Percentiles rank a stretch among this genome's conserved stretches.
Conservation (phyloP, 2,797 vertebrate genomes). For the Muscicapa striata region DNA sequence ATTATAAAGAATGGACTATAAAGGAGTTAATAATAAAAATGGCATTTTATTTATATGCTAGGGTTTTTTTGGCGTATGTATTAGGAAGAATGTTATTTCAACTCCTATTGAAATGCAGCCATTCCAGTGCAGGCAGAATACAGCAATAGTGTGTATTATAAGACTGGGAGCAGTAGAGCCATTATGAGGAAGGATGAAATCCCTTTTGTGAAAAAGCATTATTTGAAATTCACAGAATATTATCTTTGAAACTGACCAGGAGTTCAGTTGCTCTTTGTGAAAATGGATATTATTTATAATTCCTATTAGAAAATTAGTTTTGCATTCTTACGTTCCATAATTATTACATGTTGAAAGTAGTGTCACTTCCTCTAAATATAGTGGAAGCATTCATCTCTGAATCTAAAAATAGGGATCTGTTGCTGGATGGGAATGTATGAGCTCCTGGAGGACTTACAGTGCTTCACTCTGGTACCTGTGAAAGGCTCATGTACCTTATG, state of each 20-base stretch:
- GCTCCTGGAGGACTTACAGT: not conserved
- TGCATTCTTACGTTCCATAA: not conserved
- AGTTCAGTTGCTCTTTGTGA: not conserved
- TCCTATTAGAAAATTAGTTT: not conserved
- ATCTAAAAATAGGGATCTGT: not conserved
- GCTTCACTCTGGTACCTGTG: not conserved
- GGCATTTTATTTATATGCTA: not conserved
- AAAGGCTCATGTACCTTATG: not conserved
- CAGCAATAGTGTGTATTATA: not conserved
- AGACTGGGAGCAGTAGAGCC: not conserved
- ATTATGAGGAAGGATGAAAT: constrained; percentile 17
- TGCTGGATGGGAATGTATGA: not conserved
- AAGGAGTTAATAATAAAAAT: not conserved
- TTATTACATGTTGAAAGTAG: not conserved
- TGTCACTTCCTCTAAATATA: not conserved
- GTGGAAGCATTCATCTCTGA: not conserved
- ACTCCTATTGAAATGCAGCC: not conserved
- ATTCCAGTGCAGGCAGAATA: not conserved
- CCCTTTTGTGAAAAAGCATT: not conserved
- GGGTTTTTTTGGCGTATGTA: not conserved
- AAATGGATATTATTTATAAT: constrained; percentile 1
- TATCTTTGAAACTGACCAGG: not conserved
- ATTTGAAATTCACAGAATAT: not conserved
- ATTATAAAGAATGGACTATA: not conserved
- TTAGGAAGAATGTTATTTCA: not conserved